These are phyloP conservation scores for Scomber scombrus DNA, from an alignment of 2,113 vertebrate genomes.

Conservation along the genomic window DNA sequence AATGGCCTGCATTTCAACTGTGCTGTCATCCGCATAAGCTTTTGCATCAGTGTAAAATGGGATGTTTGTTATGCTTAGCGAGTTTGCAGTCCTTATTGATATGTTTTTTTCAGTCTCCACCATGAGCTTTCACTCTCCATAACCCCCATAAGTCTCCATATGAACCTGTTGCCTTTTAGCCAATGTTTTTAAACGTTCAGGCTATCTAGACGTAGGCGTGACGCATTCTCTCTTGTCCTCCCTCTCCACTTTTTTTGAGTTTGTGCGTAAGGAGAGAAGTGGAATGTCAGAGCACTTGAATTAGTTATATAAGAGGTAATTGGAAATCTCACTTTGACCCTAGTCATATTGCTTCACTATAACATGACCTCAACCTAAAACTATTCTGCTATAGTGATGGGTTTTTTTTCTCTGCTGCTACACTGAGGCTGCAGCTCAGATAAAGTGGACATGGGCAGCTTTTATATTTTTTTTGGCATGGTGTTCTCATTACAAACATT, in stretches of 20 bases:
- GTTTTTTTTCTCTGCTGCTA: constrained; percentile 22
- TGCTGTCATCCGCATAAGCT: constrained; percentile 42
- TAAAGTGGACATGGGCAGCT: not conserved
- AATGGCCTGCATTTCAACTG: constrained; percentile 41
- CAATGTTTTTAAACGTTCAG: constrained; percentile 7
- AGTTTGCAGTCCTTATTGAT: constrained; percentile 27
- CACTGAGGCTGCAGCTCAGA: constrained; percentile 1
- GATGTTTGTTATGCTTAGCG: constrained; percentile 40
- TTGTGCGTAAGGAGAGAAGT: constrained; percentile 37
- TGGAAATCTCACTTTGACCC: constrained; percentile 44
- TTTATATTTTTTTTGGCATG: not conserved
- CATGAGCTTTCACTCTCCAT: constrained; percentile 17
- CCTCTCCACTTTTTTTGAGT: constrained; percentile 33
- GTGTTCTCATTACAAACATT: not conserved
- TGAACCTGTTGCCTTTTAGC: not conserved
- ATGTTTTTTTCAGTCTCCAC: constrained; percentile 7
- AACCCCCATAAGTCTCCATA: no score
- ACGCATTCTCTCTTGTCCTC: constrained; percentile 30
- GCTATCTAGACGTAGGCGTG: not conserved
- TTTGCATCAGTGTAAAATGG: constrained; percentile 40
- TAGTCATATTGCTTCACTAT: constrained; percentile 42
- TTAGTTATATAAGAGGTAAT: constrained; percentile 61
- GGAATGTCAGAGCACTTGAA: constrained; percentile 52
- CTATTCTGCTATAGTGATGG: constrained; percentile 28
- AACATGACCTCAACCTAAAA: constrained; percentile 56